These are phyloP conservation scores for Marmota monax DNA, from an alignment of 2,113 vertebrate genomes.

Conservation along the genomic window DNA sequence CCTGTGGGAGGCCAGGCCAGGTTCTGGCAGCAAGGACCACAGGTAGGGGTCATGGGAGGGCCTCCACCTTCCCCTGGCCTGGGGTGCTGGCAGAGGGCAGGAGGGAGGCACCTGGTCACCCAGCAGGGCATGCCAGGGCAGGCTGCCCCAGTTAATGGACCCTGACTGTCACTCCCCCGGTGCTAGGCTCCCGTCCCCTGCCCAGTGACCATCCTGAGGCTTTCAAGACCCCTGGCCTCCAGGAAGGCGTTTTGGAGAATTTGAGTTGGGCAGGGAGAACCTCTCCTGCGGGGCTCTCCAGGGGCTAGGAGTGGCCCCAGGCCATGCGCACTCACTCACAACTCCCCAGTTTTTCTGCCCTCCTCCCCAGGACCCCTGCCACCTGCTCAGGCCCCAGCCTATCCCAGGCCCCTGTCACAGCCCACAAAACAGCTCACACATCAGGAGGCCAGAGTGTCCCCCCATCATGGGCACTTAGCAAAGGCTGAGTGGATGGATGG, in stretches of 20 bases:
- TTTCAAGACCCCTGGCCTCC: background rate
- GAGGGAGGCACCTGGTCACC: background rate
- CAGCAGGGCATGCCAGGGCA: background rate
- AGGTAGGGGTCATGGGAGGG: background rate
- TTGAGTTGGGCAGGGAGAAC: background rate
- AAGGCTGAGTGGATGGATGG: background rate
- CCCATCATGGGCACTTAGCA: background rate
- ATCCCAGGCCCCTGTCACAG: too few species aligned
- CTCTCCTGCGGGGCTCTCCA: background rate
- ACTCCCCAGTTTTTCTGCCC: background rate
- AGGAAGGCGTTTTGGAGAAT: background rate
- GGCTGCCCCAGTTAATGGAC: background rate
- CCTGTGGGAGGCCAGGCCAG: background rate
- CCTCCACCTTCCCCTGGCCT: background rate
- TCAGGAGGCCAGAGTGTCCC: background rate
- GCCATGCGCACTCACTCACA: rapidly evolving
- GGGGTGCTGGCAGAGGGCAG: rapidly evolving
- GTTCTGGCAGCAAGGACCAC: background rate
- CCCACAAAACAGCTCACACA: background rate
- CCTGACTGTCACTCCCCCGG: background rate
- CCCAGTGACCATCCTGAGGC: background rate
- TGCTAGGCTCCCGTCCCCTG: background rate
- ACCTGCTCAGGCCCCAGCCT: background rate
- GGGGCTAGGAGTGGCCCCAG: rapidly evolving
- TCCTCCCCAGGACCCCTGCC: background rate